Conservation (phyloP, 2,888 invertebrate species). For the Erebia aethiops region DNA sequence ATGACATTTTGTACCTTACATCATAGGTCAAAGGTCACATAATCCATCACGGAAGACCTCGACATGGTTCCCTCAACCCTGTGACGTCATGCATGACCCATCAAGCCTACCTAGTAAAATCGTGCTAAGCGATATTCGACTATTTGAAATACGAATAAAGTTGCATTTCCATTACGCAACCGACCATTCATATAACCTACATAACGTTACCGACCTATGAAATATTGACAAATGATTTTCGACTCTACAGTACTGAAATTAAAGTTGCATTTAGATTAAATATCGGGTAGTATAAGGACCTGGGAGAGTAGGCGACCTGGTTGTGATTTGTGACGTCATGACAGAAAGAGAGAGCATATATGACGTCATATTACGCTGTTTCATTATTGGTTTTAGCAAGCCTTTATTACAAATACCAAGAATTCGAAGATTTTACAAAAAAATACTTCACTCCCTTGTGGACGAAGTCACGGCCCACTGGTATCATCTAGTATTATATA, state of each 20-base stretch:
- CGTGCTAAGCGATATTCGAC: not conserved
- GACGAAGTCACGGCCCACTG: too few species aligned
- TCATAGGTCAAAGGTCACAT: conserved; percentile 4
- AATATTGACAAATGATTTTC: not conserved
- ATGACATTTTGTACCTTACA: not conserved
- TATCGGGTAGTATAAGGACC: not conserved
- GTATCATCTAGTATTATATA: too few species aligned
- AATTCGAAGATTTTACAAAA: not conserved
- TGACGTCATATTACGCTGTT: conserved; percentile 32
- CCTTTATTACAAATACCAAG: not conserved
- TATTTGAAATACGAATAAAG: not conserved
- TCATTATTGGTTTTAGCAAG: conserved; percentile 3
- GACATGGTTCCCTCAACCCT: not conserved
- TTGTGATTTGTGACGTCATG: conserved; percentile 11
- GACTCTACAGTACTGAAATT: not conserved
- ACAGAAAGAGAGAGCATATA: conserved; percentile 28
- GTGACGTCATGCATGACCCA: conserved; percentile 11
- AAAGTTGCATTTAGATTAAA: not conserved
- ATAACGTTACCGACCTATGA: too few species aligned
- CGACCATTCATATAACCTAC: too few species aligned
- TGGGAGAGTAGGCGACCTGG: not conserved
- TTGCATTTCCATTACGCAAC: not conserved
- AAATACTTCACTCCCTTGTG: too few species aligned
- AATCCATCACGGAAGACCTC: conserved; percentile 5
- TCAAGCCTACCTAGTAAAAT: not conserved